Evolutionary conservation across 2,113 vertebrate species (phyloP), one percentile per base, ranked within the genome.

Genomic region (Alethe castanea): DNA sequence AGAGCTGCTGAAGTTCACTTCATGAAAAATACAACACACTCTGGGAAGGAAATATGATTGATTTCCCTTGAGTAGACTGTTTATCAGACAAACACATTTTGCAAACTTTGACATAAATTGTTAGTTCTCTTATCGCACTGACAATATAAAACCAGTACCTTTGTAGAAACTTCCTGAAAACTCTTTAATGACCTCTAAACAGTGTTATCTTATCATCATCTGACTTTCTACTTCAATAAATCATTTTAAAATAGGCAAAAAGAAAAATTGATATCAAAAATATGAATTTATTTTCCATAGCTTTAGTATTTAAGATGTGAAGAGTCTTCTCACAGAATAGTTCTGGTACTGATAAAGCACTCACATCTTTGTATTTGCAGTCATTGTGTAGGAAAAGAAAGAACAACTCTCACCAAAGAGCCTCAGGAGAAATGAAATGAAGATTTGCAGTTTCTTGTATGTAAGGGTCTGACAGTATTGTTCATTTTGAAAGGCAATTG

Each of bases 141-240:
- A 98, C 97, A 97, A 88, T 93, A 76, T 92, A 96, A 96, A 96
- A 95, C 96, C 93, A 94, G 88, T 84, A 96, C 96, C 96, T 98
- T 97, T 93, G 95, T 91, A 97, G 96, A 96, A 98, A 98, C 97
- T 98, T 98, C 96, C 94, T 91, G 91, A 79, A 97, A 98, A 98
- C 96, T 98, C 98, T 97, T 98, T 98, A 98, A 98, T 98, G 98
- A 98, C 98, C 98, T 98, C 98, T 98, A 98, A 98, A 98, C 97
- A 97, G 96, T 95, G 96, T 97, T 98, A 98, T 98, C 98, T 98
- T 98, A 98, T 98, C 97, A 88, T 95, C 90, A 98, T 98, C 97
- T 97, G 96, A 97, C 95, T 98, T 97, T 96, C 96, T 90, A 78
- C 96, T 72, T 96, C 91, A 98, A 98, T 98, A 98, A 98, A 98